Conservation (phyloP, 2,888 invertebrate genomes). For the Parnassius glacialis region DNA sequence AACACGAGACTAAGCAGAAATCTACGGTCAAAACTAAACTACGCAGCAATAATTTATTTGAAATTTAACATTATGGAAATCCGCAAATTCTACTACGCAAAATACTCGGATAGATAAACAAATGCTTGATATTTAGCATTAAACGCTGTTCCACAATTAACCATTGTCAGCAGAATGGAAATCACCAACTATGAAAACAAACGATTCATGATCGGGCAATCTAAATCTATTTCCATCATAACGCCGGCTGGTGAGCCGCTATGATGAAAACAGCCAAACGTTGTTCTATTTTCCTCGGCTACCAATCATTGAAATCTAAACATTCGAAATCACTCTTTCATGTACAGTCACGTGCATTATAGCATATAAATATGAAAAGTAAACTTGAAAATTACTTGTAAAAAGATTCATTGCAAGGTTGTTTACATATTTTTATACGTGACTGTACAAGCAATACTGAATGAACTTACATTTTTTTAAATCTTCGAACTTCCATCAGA, state of each 20-base stretch:
- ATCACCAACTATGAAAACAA: background rate
- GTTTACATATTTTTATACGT: too few relatives aligned
- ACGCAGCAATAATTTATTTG: too few relatives aligned
- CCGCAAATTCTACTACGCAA: too few relatives aligned
- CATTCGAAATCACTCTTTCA: slow-evolving; percentile 9
- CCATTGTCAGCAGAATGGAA: background rate
- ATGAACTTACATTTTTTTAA: too few relatives aligned
- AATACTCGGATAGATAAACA: background rate
- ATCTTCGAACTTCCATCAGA: too few relatives aligned
- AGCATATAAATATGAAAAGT: background rate
- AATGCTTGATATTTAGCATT: background rate
- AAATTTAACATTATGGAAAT: too few relatives aligned
- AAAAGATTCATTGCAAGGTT: too few relatives aligned
- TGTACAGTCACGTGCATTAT: background rate
- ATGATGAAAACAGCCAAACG: slow-evolving; percentile 9
- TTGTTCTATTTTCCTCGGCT: slow-evolving; percentile 15
- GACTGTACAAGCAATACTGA: too few relatives aligned
- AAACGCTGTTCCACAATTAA: background rate
- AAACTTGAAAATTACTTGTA: too few relatives aligned
- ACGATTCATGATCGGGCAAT: background rate
- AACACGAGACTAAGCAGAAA: too few relatives aligned
- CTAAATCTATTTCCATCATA: background rate
- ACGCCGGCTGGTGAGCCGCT: slow-evolving; percentile 2
- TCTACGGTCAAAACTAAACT: too few relatives aligned
- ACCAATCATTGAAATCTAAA: slow-evolving; percentile 24